These are phyloP conservation scores for Automeris io DNA, from an alignment of 2,888 invertebrate genomes.

Conservation along the genomic window DNA sequence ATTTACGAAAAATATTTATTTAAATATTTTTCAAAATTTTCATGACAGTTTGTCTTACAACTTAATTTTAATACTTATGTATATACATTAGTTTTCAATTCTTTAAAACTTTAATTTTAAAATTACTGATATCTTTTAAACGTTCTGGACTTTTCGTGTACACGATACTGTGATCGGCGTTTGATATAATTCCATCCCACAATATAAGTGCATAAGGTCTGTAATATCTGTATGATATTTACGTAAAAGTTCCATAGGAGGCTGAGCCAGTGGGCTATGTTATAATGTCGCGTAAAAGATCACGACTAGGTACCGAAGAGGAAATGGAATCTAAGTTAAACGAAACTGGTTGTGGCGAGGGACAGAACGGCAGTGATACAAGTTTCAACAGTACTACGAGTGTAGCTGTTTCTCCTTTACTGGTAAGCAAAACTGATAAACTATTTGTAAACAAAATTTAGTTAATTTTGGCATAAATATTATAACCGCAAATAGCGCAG, in stretches of 20 bases:
- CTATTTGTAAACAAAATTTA: no score
- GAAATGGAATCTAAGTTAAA: conserved; percentile 53
- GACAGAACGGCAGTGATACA: conserved; percentile 47
- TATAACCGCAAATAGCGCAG: no score
- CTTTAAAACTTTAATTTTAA: neutral
- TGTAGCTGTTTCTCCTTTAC: conserved; percentile 26
- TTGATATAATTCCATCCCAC: no score
- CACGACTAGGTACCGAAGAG: conserved; percentile 40
- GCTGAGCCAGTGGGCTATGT: conserved; percentile 37
- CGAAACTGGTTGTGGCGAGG: conserved; percentile 39
- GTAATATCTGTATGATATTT: no score
- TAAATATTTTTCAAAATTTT: neutral
- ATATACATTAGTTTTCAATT: neutral
- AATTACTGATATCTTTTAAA: no score
- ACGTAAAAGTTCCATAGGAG: neutral
- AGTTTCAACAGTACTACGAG: conserved; percentile 41
- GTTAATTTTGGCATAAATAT: no score
- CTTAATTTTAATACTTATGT: neutral
- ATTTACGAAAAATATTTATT: neutral
- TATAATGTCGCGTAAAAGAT: conserved; percentile 68
- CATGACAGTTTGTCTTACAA: neutral
- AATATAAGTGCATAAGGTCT: no score
- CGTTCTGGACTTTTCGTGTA: no score
- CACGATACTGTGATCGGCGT: no score
- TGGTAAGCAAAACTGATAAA: no score